Percentiles rank a stretch among this genome's conserved stretches.
These are phyloP conservation scores for Xerus inauris DNA, from an alignment of 2,113 vertebrate genomes.

Conservation along the genomic window DNA sequence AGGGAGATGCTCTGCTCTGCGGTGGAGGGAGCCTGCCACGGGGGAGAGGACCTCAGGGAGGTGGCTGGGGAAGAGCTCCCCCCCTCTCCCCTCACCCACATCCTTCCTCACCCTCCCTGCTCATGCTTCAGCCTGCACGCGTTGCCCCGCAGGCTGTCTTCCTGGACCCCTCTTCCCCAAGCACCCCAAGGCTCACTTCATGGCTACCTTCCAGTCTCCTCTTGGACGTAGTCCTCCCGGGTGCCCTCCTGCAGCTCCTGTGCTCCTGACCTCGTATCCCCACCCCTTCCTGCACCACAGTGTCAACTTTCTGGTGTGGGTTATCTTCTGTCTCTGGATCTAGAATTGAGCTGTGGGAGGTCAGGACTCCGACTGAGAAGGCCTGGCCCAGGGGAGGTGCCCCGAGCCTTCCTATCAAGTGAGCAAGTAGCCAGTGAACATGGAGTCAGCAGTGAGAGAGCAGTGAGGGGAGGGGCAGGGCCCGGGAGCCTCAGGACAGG, in stretches of 20 bases:
- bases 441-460: too few relatives aligned
- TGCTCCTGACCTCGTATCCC: rapidly evolving
- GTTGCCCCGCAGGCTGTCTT: not conserved
- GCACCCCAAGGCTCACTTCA: too few relatives aligned
- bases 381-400: not conserved
- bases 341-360: not conserved
- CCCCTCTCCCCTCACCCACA: too few relatives aligned
- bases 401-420: too few relatives aligned
- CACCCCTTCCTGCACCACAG: rapidly evolving
- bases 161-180: not conserved
- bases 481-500: not conserved
- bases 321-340: not conserved
- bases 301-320: not conserved
- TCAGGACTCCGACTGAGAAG: not conserved
- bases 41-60: too few relatives aligned
- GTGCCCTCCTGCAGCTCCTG: not conserved
- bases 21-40: too few relatives aligned
- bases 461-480: not conserved
- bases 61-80: too few relatives aligned
- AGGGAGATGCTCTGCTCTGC: not conserved
- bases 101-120: not conserved
- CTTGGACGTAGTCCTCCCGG: not conserved
- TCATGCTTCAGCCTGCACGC: not conserved
- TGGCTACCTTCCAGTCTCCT: not conserved
- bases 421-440: not conserved